phyloP scores from a whole-genome alignment of 1,140 invertebrate species.

The Trichogramma pretiosum region DNA sequence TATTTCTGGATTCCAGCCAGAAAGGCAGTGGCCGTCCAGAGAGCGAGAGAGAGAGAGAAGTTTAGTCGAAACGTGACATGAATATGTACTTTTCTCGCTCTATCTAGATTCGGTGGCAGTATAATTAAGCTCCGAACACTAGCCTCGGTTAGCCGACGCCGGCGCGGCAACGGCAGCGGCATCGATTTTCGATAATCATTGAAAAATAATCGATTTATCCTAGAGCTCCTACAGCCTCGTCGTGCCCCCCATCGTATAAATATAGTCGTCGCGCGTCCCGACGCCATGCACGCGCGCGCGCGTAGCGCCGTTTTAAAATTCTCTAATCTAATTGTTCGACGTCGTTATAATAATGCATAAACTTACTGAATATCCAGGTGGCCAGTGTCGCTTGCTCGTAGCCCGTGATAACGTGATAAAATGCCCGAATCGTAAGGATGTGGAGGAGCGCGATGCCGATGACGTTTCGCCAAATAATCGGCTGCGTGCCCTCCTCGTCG shows the following conservation, averaged over 20 bases:
- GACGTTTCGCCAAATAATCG: slow-evolving; percentile 36
- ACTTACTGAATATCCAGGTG: slow-evolving; percentile 39
- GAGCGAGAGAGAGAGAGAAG: too few relatives aligned
- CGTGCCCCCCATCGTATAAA: too few relatives aligned
- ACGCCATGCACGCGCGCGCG: neutral
- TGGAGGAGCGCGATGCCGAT: slow-evolving; percentile 33
- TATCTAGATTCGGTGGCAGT: too few relatives aligned
- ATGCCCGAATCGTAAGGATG: slow-evolving; percentile 26
- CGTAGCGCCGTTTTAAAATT: neutral
- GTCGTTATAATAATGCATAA: too few relatives aligned
- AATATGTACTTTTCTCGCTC: slow-evolving; percentile 17
- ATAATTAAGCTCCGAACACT: too few relatives aligned
- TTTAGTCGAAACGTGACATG: slow-evolving; percentile 16
- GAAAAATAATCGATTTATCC: too few relatives aligned
- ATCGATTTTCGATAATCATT: slow-evolving; percentile 21
- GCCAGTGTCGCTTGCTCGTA: slow-evolving; percentile 27
- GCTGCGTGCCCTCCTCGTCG: slow-evolving; percentile 22
- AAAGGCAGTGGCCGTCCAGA: too few relatives aligned
- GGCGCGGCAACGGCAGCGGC: neutral
- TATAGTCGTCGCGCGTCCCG: neutral
- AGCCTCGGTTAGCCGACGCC: too few relatives aligned
- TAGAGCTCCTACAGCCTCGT: too few relatives aligned
- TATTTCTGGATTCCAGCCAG: slow-evolving; percentile 16
- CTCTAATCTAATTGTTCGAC: neutral
- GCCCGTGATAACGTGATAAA: slow-evolving; percentile 19